Conservation (phyloP, 2,888 invertebrate genomes). For the Melieria picta region DNA sequence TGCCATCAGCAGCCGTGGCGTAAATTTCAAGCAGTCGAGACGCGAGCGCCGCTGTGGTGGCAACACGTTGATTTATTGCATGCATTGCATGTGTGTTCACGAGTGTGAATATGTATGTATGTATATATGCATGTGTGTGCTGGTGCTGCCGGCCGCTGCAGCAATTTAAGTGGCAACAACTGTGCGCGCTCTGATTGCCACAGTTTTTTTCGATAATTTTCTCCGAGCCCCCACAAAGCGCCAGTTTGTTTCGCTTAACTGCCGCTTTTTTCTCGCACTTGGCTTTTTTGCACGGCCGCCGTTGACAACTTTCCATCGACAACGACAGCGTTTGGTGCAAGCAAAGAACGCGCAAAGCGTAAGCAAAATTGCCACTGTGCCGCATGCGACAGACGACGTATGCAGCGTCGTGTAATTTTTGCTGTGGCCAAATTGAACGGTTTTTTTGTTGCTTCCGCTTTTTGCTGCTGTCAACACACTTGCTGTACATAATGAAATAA, state of each 20-base stretch:
- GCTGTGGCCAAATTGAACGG: slow-evolving; percentile 7
- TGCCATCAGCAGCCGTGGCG: no score
- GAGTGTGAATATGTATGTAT: neutral
- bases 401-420: neutral
- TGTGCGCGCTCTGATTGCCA: slow-evolving; percentile 4
- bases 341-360: neutral
- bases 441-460: neutral
- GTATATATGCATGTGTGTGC: neutral
- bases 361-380: neutral
- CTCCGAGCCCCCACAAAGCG: neutral
- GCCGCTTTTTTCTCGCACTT: neutral
- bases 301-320: neutral
- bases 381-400: slow-evolving; percentile 4
- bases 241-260: neutral
- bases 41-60: no score
- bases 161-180: neutral
- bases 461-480: neutral
- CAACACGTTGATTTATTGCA: no score
- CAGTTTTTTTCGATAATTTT: neutral
- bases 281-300: neutral
- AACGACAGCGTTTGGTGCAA: neutral
- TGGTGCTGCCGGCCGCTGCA: neutral
- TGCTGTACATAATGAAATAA: slow-evolving; percentile 8
- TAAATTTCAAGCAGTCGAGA: no score
- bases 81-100: neutral